Conservation (phyloP, 35 echinoderm and acorn worm genomes). For the Stichopus chloronotus region DNA sequence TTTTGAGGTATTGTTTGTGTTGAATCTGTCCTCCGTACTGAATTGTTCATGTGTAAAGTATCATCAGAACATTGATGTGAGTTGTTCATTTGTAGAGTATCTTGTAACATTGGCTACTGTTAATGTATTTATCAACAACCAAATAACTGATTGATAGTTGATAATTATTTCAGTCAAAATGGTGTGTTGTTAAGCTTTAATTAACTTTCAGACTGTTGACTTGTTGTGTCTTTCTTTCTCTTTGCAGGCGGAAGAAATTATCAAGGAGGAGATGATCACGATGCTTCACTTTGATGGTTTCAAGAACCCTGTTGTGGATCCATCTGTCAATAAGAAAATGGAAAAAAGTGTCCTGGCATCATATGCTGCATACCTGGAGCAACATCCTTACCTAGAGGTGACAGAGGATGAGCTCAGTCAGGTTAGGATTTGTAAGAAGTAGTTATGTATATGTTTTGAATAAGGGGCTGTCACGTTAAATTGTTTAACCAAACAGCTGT, state of each 20-base stretch:
- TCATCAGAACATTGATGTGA: too few relatives aligned
- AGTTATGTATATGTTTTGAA: too few relatives aligned
- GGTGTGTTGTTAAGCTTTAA: not conserved
- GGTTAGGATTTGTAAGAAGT: not conserved
- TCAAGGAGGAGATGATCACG: conserved; percentile 94
- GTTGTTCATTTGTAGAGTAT: too few relatives aligned
- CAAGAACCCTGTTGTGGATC: conserved; percentile 72
- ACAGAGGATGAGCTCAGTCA: conserved; percentile 67
- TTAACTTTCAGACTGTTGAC: not conserved
- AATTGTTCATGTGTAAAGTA: too few relatives aligned
- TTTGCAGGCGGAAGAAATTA: conserved; percentile 86
- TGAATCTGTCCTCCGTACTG: too few relatives aligned
- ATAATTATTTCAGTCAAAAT: too few relatives aligned
- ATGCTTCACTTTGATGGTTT: conserved; percentile 88
- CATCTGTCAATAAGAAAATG: conserved; percentile 28
- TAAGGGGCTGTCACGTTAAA: too few relatives aligned
- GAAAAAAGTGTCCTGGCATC: conserved; percentile 64
- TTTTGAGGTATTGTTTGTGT: too few relatives aligned
- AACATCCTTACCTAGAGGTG: conserved; percentile 58
- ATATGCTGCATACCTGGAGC: conserved; percentile 76
- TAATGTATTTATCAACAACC: too few relatives aligned
- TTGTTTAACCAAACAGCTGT: too few relatives aligned
- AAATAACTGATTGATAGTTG: too few relatives aligned
- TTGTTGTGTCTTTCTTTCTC: not conserved
- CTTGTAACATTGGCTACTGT: too few relatives aligned